A percentile compares a stretch with the other conserved stretches of the same genome.
These are phyloP conservation scores for Leptestheria dahalacensis DNA, from an alignment of 1,140 invertebrate genomes.

Conservation along the genomic window DNA sequence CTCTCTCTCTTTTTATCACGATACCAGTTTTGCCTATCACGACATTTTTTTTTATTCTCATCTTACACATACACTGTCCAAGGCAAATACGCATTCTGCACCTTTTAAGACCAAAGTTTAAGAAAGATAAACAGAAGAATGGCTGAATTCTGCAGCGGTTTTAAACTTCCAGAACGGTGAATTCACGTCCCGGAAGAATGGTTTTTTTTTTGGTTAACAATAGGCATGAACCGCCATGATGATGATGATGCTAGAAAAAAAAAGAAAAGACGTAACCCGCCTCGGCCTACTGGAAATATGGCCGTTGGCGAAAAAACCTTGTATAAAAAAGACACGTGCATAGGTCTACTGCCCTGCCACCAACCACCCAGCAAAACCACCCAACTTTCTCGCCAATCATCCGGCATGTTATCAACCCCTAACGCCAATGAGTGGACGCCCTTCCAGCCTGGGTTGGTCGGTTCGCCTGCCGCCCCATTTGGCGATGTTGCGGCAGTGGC, in stretches of 20 bases:
- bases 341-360: slow-evolving; percentile 5
- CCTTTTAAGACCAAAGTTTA: too few species aligned
- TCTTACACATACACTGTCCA: too few species aligned
- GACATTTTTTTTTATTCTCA: background rate
- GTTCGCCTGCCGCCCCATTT: background rate
- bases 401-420: background rate
- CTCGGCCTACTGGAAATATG: background rate
- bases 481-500: background rate
- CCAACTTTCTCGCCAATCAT: background rate
- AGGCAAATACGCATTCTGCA: too few species aligned
- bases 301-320: slow-evolving; percentile 14
- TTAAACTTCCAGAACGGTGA: too few species aligned
- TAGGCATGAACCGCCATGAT: background rate
- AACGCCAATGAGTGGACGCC: background rate
- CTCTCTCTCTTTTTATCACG: background rate
- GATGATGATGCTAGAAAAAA: slow-evolving; percentile 1
- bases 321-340: slow-evolving; percentile 16
- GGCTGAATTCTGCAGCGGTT: too few species aligned
- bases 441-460: background rate
- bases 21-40: background rate
- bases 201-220: background rate
- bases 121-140: background rate
- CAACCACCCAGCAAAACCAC: background rate
- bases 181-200: background rate
- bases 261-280: background rate